Conservation (phyloP, 2,797 vertebrate genomes). For the Denticeps clupeoides region DNA sequence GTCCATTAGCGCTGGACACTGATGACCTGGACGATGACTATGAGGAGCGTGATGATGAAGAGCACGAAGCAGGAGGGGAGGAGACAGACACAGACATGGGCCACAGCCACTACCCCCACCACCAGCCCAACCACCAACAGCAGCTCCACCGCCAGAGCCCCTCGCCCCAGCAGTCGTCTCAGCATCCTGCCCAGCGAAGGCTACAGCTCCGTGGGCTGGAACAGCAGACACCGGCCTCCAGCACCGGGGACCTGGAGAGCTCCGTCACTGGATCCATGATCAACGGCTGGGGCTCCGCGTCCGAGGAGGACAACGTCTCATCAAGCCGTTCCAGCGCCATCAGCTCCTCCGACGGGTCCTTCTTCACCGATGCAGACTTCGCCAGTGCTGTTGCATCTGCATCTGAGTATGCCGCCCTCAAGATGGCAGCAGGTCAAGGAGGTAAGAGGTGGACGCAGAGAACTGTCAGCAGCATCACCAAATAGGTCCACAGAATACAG, state of each 20-base stretch:
- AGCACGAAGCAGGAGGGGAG: slow-evolving; percentile 12
- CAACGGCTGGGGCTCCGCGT: slow-evolving; percentile 92
- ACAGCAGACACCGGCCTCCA: slow-evolving; percentile 79
- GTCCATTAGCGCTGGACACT: slow-evolving; percentile 71
- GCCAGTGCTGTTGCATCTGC: slow-evolving; percentile 76
- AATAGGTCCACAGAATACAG: too few species aligned
- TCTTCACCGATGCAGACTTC: slow-evolving; percentile 89
- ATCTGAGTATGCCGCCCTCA: slow-evolving; percentile 70
- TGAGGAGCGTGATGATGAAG: slow-evolving; percentile 52
- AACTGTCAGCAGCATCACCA: slow-evolving; percentile 41
- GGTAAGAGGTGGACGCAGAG: slow-evolving; percentile 42
- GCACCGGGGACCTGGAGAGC: slow-evolving; percentile 81
- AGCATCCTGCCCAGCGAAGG: slow-evolving; percentile 45
- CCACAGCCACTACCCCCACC: slow-evolving; percentile 50
- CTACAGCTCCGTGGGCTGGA: slow-evolving; percentile 74
- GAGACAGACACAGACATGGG: slow-evolving; percentile 54
- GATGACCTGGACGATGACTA: slow-evolving; percentile 71
- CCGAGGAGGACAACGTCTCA: slow-evolving; percentile 84
- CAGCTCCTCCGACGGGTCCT: slow-evolving; percentile 85
- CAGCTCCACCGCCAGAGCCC: slow-evolving; percentile 44
- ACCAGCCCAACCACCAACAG: slow-evolving; percentile 52
- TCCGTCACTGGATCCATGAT: slow-evolving; percentile 91
- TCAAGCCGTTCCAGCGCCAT: slow-evolving; percentile 75
- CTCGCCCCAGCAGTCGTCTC: slow-evolving; percentile 8
- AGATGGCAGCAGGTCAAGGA: slow-evolving; percentile 58